These are phyloP conservation scores for Otocyon megalotis DNA, from an alignment of 2,113 vertebrate species.

Conservation along the genomic window DNA sequence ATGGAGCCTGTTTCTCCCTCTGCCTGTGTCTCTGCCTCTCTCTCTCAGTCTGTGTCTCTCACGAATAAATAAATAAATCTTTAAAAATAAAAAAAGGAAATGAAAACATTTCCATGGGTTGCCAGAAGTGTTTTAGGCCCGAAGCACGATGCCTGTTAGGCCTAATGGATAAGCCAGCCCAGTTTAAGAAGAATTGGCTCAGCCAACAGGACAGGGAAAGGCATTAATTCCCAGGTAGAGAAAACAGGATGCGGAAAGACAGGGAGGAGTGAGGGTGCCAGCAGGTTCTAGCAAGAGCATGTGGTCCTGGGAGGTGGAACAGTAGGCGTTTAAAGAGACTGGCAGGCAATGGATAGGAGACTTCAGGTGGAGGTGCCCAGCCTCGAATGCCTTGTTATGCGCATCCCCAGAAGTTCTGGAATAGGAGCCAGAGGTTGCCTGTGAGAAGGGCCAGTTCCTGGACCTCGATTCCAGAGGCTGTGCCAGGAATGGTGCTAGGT, in stretches of 20 bases:
- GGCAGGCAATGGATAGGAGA: not conserved
- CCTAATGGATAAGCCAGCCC: not conserved
- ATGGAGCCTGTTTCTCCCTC: too few species aligned
- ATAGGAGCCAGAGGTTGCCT: not conserved
- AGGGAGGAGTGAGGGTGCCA: not conserved
- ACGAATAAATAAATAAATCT: too few species aligned
- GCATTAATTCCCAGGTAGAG: not conserved
- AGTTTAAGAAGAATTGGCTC: not conserved
- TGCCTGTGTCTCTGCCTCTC: too few species aligned
- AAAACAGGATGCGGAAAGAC: not conserved
- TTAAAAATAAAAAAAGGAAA: not conserved
- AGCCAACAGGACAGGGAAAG: not conserved
- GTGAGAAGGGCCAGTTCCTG: not conserved
- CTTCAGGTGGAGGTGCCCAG: not conserved
- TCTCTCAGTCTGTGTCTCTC: too few species aligned
- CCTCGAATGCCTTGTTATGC: not conserved
- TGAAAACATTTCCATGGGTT: not conserved
- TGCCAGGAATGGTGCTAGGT: not conserved
- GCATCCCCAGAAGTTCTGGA: not conserved
- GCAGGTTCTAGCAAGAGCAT: not conserved
- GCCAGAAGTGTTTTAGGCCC: not conserved
- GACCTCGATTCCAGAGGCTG: not conserved
- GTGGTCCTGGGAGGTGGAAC: not conserved
- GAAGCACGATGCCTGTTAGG: not conserved
- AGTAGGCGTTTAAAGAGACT: not conserved